Percentiles rank a stretch among this genome's conserved stretches.
phyloP scores from a whole-genome alignment of 2,888 invertebrate genomes.

The Norana najaformis region DNA sequence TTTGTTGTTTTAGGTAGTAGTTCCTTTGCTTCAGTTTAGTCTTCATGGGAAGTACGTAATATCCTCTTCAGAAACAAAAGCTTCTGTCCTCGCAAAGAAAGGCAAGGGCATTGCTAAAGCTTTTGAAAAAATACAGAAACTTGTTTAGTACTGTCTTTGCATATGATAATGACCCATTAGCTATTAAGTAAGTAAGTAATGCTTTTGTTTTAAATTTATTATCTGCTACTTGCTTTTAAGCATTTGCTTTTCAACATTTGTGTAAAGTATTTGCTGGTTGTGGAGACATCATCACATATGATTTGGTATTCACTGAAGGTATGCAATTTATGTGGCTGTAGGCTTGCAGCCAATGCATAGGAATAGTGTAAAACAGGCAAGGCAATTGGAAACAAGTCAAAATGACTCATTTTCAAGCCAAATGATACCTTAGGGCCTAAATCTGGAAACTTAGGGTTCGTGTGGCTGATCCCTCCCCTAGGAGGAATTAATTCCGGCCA shows the following conservation, averaged over 20 bases:
- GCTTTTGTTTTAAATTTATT: too few relatives aligned
- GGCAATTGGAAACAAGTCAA: too few relatives aligned
- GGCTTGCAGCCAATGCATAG: background rate
- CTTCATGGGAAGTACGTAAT: conserved; percentile 22
- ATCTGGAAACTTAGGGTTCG: too few relatives aligned
- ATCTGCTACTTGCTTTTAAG: too few relatives aligned
- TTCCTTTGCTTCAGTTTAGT: conserved; percentile 50
- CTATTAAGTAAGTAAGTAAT: background rate
- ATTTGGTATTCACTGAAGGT: background rate
- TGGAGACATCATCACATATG: background rate
- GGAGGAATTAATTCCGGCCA: too few relatives aligned
- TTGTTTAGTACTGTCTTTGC: background rate
- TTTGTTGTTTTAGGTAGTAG: conserved; percentile 47
- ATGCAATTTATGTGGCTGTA: background rate
- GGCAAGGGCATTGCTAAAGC: background rate
- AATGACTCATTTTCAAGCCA: too few relatives aligned
- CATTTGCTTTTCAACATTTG: too few relatives aligned
- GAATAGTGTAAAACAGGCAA: too few relatives aligned
- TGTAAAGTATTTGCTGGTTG: background rate
- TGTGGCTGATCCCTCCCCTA: too few relatives aligned
- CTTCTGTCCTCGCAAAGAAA: background rate
- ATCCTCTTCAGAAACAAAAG: background rate
- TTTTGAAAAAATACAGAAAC: background rate
- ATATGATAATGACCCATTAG: background rate
- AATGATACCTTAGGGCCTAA: too few relatives aligned